Conservation (phyloP, 2,113 vertebrate genomes). For the Dicerorhinus sumatrensis region DNA sequence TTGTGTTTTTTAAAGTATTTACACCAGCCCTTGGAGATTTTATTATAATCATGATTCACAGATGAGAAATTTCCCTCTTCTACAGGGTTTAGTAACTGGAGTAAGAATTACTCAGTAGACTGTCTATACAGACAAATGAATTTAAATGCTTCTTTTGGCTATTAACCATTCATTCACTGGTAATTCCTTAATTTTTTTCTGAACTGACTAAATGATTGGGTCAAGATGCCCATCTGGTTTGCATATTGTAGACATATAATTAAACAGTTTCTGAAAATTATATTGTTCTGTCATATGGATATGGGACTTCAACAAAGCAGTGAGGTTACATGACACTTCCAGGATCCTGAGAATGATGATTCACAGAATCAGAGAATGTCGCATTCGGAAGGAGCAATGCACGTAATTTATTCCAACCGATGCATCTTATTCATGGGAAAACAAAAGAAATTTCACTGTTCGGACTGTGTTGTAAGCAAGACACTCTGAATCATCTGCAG, state of each 20-base stretch:
- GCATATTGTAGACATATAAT: neutral
- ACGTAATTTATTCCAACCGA: constrained; percentile 48
- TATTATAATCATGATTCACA: constrained; percentile 78
- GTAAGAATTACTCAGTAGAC: constrained; percentile 68
- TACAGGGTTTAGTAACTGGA: constrained; percentile 57
- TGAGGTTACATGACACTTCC: neutral
- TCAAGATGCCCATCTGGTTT: constrained; percentile 35
- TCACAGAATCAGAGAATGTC: constrained; percentile 32
- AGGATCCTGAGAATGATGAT: neutral
- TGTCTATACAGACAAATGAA: constrained; percentile 54
- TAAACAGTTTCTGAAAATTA: neutral
- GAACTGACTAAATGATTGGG: neutral
- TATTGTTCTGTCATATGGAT: neutral
- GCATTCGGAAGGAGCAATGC: constrained; percentile 17
- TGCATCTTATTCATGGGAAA: constrained; percentile 55
- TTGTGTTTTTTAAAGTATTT: constrained; percentile 73
- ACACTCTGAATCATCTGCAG: constrained; percentile 71
- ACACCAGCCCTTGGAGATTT: constrained; percentile 80
- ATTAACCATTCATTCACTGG: constrained; percentile 54
- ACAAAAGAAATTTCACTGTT: constrained; percentile 58
- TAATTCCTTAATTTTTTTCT: neutral
- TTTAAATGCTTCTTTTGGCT: neutral
- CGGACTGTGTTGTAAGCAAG: constrained; percentile 56
- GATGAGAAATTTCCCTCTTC: constrained; percentile 77
- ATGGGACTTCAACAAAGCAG: neutral